Base-by-base conservation (phyloP, 1,140 invertebrate genomes). In the Lepidurus packardi region DNA sequence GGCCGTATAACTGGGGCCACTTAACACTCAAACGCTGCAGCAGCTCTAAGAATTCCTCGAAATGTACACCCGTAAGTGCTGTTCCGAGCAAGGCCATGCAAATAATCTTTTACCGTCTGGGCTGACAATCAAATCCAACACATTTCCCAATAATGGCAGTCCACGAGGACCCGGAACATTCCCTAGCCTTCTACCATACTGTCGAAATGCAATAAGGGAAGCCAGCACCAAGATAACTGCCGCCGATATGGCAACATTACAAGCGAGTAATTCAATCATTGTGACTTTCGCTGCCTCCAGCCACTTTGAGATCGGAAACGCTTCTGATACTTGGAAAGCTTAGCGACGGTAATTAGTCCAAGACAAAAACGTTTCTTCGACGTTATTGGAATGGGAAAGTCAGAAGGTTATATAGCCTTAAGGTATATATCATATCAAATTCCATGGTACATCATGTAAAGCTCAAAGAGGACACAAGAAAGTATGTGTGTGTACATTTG, bases 41-140 rank as follows among this genome's bases (percentile, higher is more conserved):
- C 16, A 65, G 53, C 9, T 65, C 53, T 65, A 65, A 7, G 21
- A 65, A 65, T 13, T 16, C 53, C 53, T n/a, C 53, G 7, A 34
- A 34, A 34, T 34, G 25, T 34, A 34, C 25, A 34, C 25, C 1
- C 25, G 25, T 34, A 34, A 34, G 25, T 34, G 25, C 25, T 34
- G 25, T 34, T 34, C 25, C 25, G 25, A 34, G 25, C 34, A 34
- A 34, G 34, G 34, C 34, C 34, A 34, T 34, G 34, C 34, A 34
- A 65, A 65, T 65, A 65, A 65, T 65, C n/a, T 65, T 65, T 65
- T 21, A 65, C 53, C 53, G 21, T 65, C 53, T n/a, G 53, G 53
- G 53, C 53, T 13, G 53, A 65, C 53, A n/a, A 16, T 65, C 53
- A 65, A 65, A 21, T 65, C 8, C 53, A 65, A 65, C 6, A 65